Base-by-base conservation (phyloP, 1,140 invertebrate species). In the Papilio polytes region DNA sequence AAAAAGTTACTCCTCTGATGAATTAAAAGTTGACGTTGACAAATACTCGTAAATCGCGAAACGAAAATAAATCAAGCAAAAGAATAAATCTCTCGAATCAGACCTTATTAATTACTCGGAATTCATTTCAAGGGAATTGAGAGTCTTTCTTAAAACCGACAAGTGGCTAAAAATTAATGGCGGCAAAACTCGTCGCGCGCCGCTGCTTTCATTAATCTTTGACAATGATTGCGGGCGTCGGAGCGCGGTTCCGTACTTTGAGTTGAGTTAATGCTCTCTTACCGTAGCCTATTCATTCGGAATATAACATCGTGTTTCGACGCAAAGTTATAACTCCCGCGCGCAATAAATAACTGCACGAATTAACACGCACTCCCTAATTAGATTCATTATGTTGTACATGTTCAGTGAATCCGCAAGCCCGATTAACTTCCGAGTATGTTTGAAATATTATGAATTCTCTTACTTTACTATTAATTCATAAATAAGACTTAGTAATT, bases 181-280 rank as follows among this genome's bases (percentile, higher is more conserved):
- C 74, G 53, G 20, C 77, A 63, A 78, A 59, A 44, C 77, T 63
- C 53, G 53, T 63, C 26, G 78, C 36, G 22, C 46, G 46, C 36
- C 48, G 26, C 15, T 73, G 76, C 63, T 36, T 87, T 87, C 74
- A 85, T 82, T 89, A 87, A 78, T 90, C 89, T 91, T 90, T 90
- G 88, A 84, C 86, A 87, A 87, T 87, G 87, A 90, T 88, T 88
- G 81, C 74, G 81, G 72, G 89, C 90, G 89, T 84, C 85, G 85
- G 84, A 89, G 88, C 86, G 84, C 83, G 81, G 82, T 90, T 88
- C 84, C 90, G 84, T 85, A 87, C 87, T 91, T 86, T 83, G 85
- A 89, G 87, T 88, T 86, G 88, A 89, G 85, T 91, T 87, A 90
- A 89, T 88, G 88, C 86, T 89, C 85, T 88, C 86, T 88, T 88